Percentiles rank a stretch among this genome's conserved stretches.
These are phyloP conservation scores for Bombus terrestris DNA, from an alignment of 1,140 invertebrate genomes.

Conservation along the genomic window DNA sequence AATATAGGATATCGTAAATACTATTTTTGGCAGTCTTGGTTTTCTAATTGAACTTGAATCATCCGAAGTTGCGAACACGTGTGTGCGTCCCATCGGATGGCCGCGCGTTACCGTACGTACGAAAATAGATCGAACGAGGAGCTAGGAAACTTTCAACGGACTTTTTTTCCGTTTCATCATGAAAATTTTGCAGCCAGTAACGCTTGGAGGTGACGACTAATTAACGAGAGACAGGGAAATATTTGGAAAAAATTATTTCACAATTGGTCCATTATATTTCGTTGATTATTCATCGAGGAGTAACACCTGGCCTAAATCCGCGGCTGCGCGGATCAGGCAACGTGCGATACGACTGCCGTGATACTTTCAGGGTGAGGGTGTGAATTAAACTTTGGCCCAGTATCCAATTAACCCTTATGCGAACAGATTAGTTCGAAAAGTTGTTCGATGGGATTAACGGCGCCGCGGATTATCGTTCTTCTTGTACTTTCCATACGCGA, in stretches of 20 bases:
- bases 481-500: not conserved
- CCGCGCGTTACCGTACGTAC: slow-evolving; percentile 14
- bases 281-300: slow-evolving; percentile 32
- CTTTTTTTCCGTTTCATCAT: not conserved
- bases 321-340: slow-evolving; percentile 70
- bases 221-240: not conserved
- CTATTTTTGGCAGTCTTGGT: slow-evolving; percentile 38
- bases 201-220: not conserved
- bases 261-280: not conserved
- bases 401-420: slow-evolving; percentile 69
- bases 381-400: slow-evolving; percentile 76
- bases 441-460: slow-evolving; percentile 19
- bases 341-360: slow-evolving; percentile 54
- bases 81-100: not conserved
- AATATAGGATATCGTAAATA: not conserved
- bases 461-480: not conserved
- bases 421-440: slow-evolving; percentile 38
- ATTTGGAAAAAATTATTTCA: not conserved
- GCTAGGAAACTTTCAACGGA: not conserved
- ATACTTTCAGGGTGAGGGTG: slow-evolving; percentile 67
- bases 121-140: slow-evolving; percentile 43
- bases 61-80: slow-evolving; percentile 21
- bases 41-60: slow-evolving; percentile 56
- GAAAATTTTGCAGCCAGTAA: not conserved
- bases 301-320: slow-evolving; percentile 73